Evolutionary conservation across 2,888 invertebrate species (phyloP).

Genomic region (Antitype chi): DNA sequence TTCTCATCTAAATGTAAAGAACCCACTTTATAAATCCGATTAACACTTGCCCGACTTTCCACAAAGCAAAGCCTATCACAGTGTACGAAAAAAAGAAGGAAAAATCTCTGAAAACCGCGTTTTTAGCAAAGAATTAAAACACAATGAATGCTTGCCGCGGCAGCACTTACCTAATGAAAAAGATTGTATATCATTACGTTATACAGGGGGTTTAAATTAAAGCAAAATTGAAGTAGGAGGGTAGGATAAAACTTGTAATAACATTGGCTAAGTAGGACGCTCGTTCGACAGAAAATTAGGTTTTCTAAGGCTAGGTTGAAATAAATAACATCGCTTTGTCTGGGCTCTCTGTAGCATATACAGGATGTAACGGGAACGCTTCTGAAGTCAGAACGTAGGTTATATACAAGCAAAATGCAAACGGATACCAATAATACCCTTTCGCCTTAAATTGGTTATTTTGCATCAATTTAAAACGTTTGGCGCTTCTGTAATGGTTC

Average conservation of each 20-base stretch:
- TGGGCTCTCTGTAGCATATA: neutral
- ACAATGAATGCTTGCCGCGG: slow-evolving; percentile 38
- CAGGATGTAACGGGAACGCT: too few species aligned
- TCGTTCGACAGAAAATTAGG: neutral
- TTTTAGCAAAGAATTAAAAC: slow-evolving; percentile 53
- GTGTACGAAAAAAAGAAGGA: slow-evolving; percentile 20
- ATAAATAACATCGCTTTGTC: neutral
- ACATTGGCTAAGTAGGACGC: neutral
- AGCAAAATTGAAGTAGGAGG: slow-evolving; percentile 1
- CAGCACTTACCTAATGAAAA: slow-evolving; percentile 54
- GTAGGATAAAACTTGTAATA: neutral
- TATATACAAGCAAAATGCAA: too few species aligned
- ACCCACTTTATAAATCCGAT: slow-evolving; percentile 33
- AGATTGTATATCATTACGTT: slow-evolving; percentile 47
- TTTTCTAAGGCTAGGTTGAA: slow-evolving; percentile 1
- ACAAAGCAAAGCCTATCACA: slow-evolving; percentile 44
- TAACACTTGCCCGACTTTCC: slow-evolving; percentile 20
- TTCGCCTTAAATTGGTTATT: too few species aligned
- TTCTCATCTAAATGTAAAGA: slow-evolving; percentile 26
- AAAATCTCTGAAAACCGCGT: slow-evolving; percentile 28
- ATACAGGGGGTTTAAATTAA: slow-evolving; percentile 17
- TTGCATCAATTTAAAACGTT: too few species aligned
- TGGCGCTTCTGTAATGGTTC: too few species aligned
- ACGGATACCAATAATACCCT: too few species aligned
- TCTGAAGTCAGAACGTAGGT: too few species aligned